Evolutionary conservation across 2,888 invertebrate species (phyloP).

Genomic region (Dorcus parallelipipedus): DNA sequence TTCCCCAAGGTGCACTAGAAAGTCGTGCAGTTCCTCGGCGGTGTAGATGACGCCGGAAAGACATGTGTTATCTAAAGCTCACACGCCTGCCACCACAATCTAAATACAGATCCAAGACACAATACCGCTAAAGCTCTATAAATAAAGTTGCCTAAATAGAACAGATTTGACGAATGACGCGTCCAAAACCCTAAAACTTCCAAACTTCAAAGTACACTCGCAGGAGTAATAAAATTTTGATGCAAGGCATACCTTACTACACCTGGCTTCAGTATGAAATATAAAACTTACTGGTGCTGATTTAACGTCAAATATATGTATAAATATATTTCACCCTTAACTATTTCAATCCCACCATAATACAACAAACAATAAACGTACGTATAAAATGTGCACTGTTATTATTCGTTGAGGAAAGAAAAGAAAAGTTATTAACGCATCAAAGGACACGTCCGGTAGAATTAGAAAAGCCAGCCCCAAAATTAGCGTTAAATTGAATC

Average conservation of each 20-base stretch:
- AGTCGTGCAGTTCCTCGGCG: conserved; percentile 1
- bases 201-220: conserved; percentile 24
- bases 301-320: no score
- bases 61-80: conserved; percentile 11
- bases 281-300: no score
- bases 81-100: conserved; percentile 5
- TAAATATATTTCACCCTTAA: no score
- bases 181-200: conserved; percentile 20
- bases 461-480: conserved; percentile 6
- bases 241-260: background rate
- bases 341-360: no score
- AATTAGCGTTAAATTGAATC: conserved; percentile 16
- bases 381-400: no score
- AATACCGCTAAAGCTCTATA: conserved; percentile 20
- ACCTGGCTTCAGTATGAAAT: no score
- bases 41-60: conserved; percentile 1
- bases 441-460: no score
- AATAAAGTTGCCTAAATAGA: conserved; percentile 27
- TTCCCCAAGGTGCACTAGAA: conserved; percentile 1
- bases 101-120: conserved; percentile 23
- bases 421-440: no score
- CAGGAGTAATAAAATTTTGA: conserved; percentile 24
- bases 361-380: no score
- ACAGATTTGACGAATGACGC: conserved; percentile 25
- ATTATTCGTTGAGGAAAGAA: no score